Evolutionary conservation across 2,888 invertebrate species (phyloP).

Genomic region (Osmoderma eremita): DNA sequence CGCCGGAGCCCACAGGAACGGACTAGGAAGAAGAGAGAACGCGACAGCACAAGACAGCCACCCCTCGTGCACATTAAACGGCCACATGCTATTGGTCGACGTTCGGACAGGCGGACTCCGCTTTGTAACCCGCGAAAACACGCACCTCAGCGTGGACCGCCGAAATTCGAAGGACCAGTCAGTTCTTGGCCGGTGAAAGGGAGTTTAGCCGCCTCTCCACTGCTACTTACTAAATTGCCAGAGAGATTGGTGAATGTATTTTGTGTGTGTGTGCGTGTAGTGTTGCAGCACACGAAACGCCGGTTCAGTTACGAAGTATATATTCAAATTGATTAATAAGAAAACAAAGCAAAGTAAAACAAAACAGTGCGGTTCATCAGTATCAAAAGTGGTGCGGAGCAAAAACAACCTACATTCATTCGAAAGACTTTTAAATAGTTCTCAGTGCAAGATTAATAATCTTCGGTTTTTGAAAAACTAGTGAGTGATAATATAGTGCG

Average conservation of each 20-base stretch:
- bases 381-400: no score
- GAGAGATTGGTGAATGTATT: background rate
- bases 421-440: no score
- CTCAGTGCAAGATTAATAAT: no score
- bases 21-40: background rate
- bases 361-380: no score
- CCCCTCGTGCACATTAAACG: slow-evolving; percentile 55
- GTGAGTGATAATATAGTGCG: no score
- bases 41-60: slow-evolving; percentile 9
- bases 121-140: slow-evolving; percentile 60
- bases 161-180: slow-evolving; percentile 60
- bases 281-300: no score
- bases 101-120: slow-evolving; percentile 56
- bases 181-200: slow-evolving; percentile 53
- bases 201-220: slow-evolving; percentile 1
- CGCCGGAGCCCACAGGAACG: slow-evolving; percentile 6
- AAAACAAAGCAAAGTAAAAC: background rate
- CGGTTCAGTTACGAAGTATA: background rate
- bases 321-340: background rate
- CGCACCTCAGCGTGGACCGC: slow-evolving; percentile 56
- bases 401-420: no score
- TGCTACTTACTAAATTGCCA: background rate
- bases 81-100: slow-evolving; percentile 61
- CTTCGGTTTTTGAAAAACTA: no score
- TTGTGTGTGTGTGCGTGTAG: background rate